Base-by-base conservation (phyloP, 2,888 invertebrate genomes). In the Cephus sareptanus region DNA sequence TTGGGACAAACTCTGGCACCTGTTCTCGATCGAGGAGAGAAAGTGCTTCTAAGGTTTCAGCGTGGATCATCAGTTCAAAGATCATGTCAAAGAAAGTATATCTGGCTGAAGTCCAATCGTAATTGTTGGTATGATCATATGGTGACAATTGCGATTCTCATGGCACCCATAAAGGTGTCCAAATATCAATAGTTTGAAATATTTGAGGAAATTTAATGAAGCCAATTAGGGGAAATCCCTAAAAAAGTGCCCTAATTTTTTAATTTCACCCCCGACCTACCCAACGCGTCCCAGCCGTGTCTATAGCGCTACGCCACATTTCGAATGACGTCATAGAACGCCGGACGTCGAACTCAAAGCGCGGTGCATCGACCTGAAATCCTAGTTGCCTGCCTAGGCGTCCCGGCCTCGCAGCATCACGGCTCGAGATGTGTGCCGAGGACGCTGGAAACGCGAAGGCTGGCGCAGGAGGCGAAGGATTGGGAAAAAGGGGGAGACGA, bases 301-400 rank as follows among this genome's bases (percentile, higher is more conserved):
- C 12, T 73, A 11, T 31, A 34, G 34, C 73, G 40, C 73, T 35
- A 40, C 34, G n/a, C 15, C 34, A 71, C 73, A 73, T 34, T 23
- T 37, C 76, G 87, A 87, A 89, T 90, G 90, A 90, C 90, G 90
- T 90, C 90, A 90, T 87, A 79, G 86, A 80, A 85, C 84, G 86
- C 85, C 85, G 90, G 89, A 85, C 90, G 84, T 87, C 89, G 90
- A 90, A 90, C 90, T 82, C 82, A 84, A 79, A 81, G 82, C 82
- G 80, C 81, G 84, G 90, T 88, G 89, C 89, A 89, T 88, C 88
- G 89, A 89, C 90, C 90, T 87, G 88, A 88, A 90, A 89, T 82
- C 88, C 88, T 86, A 86, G 85, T 88, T 87, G 83, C 87, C 87
- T 86, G 83, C 85, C 87, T 85, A 84, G 86, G 83, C 83, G 82